Evolutionary conservation across 2,797 vertebrate species (phyloP).

Genomic region (Poeciliopsis turneri): DNA sequence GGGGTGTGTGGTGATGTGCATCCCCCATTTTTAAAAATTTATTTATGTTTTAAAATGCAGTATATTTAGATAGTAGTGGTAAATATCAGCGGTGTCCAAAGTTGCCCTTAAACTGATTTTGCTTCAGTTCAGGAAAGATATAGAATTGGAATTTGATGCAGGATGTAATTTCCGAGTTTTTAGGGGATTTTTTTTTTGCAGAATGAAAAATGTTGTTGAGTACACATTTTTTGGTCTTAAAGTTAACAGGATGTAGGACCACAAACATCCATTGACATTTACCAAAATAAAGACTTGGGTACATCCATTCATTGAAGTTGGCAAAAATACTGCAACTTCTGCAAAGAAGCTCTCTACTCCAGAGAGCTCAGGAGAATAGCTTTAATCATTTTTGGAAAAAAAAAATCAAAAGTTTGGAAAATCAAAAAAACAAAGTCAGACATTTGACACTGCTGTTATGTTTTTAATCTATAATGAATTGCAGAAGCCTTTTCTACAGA

Average conservation of each 20-base stretch:
- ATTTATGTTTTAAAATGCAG: not conserved
- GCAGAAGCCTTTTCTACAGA: not conserved
- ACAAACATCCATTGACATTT: not conserved
- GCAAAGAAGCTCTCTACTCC: not conserved
- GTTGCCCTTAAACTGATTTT: not conserved
- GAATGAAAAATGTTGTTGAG: not conserved
- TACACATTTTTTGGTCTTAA: not conserved
- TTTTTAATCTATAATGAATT: not conserved
- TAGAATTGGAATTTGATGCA: not conserved
- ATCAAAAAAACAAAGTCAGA: not conserved
- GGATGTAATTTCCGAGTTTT: not conserved
- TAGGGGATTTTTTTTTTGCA: not conserved
- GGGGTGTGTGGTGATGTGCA: not conserved
- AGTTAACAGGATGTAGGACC: not conserved
- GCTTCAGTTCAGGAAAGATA: not conserved
- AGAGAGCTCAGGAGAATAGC: not conserved
- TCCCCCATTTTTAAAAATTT: not conserved
- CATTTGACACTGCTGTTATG: not conserved
- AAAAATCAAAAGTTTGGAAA: not conserved
- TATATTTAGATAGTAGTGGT: not conserved
- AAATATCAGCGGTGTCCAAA: not conserved
- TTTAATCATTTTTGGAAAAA: not conserved
- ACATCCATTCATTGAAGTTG: not conserved
- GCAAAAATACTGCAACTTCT: not conserved
- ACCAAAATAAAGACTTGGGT: not conserved